These are phyloP conservation scores for Drosophila murphyi DNA, from an alignment of 1,140 invertebrate genomes.

Conservation along the genomic window DNA sequence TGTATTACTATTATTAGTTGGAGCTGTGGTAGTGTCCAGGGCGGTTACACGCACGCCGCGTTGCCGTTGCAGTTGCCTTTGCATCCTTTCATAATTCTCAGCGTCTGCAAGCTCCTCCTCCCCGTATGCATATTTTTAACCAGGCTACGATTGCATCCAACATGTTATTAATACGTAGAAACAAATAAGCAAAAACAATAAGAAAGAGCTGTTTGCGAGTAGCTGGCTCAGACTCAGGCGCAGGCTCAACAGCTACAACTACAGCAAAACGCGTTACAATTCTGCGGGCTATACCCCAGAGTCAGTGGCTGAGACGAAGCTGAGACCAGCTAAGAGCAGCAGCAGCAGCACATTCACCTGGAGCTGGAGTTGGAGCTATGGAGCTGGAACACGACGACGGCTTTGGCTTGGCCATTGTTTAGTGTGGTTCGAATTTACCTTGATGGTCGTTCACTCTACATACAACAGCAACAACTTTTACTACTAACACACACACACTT, in stretches of 20 bases:
- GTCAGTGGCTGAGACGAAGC: slow-evolving; percentile 36
- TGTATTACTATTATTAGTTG: slow-evolving; percentile 79
- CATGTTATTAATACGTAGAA: slow-evolving; percentile 83
- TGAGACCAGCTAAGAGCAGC: slow-evolving; percentile 18
- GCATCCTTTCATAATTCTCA: slow-evolving; percentile 72
- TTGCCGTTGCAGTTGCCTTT: slow-evolving; percentile 41
- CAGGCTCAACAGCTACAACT: slow-evolving; percentile 22
- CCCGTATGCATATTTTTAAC: slow-evolving; percentile 76
- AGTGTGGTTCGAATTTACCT: slow-evolving; percentile 67
- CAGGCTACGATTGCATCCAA: slow-evolving; percentile 71
- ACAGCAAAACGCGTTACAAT: slow-evolving; percentile 72
- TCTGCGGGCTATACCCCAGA: slow-evolving; percentile 77
- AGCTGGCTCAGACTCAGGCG: slow-evolving; percentile 38
- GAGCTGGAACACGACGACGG: slow-evolving; percentile 52
- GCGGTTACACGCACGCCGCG: slow-evolving; percentile 63
- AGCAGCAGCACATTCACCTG: slow-evolving; percentile 74
- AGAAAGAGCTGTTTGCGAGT: slow-evolving; percentile 55
- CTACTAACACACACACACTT: slow-evolving; percentile 70
- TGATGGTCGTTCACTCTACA: slow-evolving; percentile 79
- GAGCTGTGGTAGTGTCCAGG: slow-evolving; percentile 34
- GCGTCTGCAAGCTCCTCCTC: not conserved
- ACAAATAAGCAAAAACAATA: slow-evolving; percentile 83
- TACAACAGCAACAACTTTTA: slow-evolving; percentile 78
- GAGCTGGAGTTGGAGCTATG: slow-evolving; percentile 45
- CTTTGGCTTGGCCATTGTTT: slow-evolving; percentile 75